Evolutionary conservation across 2,888 invertebrate genomes (phyloP).

Genomic region (Agrochola litura): DNA sequence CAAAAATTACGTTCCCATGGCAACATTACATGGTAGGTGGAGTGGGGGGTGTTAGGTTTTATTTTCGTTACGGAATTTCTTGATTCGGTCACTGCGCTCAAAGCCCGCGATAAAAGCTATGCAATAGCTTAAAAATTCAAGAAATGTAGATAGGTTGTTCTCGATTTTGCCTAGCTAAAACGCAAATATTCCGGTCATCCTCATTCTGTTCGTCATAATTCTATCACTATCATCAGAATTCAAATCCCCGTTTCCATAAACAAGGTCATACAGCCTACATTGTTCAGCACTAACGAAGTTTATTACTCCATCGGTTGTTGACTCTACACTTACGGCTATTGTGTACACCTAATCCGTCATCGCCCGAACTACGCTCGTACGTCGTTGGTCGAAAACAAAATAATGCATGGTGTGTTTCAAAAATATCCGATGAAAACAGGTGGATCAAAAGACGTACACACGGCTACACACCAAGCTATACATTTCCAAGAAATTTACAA

Average conservation of each 20-base stretch:
- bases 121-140: no score
- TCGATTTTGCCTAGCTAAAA: background rate
- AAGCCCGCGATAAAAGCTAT: no score
- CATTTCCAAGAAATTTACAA: no score
- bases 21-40: no score
- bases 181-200: no score
- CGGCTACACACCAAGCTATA: no score
- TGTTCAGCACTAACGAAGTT: slow-evolving; percentile 53
- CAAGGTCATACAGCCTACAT: slow-evolving; percentile 11
- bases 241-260: slow-evolving; percentile 3
- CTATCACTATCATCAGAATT: background rate
- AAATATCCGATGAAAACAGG: background rate
- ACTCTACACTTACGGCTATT: slow-evolving; percentile 49
- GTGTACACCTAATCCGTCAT: background rate
- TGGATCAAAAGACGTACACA: background rate
- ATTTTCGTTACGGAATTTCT: no score
- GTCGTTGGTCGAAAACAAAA: background rate
- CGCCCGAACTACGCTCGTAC: background rate
- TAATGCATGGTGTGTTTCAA: background rate
- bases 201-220: background rate
- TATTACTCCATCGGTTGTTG: slow-evolving; percentile 58
- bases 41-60: no score
- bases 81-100: no score
- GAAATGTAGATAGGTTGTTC: no score
- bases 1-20: no score